These are phyloP conservation scores for Hermodice carunculata DNA, from an alignment of 2,888 invertebrate genomes.

Conservation along the genomic window DNA sequence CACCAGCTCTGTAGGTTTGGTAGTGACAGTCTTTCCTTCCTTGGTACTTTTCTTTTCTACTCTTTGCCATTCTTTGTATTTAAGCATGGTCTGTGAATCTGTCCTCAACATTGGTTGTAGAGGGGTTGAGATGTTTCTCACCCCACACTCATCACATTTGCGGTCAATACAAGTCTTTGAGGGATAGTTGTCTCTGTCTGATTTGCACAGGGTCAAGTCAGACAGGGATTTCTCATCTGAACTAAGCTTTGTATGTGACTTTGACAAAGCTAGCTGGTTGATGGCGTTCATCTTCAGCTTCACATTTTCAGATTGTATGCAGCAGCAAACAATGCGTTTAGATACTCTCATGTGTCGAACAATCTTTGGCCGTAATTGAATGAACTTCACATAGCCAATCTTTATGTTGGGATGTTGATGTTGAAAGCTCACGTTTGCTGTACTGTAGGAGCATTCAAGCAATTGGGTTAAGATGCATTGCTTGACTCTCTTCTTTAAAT, in stretches of 20 bases:
- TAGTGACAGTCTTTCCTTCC: too few relatives aligned
- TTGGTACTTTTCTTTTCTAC: too few relatives aligned
- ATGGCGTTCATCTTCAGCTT: neutral
- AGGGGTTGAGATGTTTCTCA: neutral
- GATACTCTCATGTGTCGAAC: neutral
- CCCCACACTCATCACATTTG: neutral
- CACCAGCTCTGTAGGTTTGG: too few relatives aligned
- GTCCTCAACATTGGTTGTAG: neutral
- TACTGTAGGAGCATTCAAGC: conserved; percentile 1
- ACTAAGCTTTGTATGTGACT: too few relatives aligned
- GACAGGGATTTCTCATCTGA: neutral
- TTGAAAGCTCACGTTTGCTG: neutral
- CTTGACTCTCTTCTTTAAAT: too few relatives aligned
- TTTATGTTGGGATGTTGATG: neutral
- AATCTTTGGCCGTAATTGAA: neutral
- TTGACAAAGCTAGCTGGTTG: neutral
- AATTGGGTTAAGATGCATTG: too few relatives aligned
- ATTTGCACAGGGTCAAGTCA: neutral
- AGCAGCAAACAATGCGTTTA: neutral
- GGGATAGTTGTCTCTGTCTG: neutral
- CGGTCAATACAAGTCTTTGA: neutral
- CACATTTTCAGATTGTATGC: neutral
- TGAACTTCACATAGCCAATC: conserved; percentile 3
- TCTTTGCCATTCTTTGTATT: neutral
- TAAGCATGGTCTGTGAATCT: neutral